Evolutionary conservation across 2,888 invertebrate genomes (phyloP).

Genomic region (Thera britannica): DNA sequence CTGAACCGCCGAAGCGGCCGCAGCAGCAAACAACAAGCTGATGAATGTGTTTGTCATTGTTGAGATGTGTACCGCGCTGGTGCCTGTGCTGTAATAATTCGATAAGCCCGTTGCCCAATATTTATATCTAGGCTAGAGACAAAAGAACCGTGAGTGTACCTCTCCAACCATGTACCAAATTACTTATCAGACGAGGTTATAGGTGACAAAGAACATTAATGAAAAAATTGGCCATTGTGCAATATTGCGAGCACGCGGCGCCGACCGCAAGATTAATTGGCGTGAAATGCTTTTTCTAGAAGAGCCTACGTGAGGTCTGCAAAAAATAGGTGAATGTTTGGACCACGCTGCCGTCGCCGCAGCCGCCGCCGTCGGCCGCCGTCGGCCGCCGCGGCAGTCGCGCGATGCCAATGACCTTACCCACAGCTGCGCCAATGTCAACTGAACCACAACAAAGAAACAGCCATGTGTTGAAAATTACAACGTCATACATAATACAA

Average conservation of each 20-base stretch:
- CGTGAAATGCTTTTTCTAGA: constrained; percentile 64
- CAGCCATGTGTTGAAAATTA: too few species aligned
- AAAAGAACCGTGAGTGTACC: constrained; percentile 69
- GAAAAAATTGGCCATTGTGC: constrained; percentile 70
- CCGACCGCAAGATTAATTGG: constrained; percentile 60
- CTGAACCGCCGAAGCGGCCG: constrained; percentile 64
- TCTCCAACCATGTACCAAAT: constrained; percentile 79
- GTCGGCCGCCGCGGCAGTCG: too few species aligned
- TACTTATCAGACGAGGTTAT: constrained; percentile 78
- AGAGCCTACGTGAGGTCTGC: constrained; percentile 44
- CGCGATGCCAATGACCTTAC: too few species aligned
- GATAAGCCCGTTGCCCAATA: constrained; percentile 76
- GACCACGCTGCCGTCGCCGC: constrained; percentile 6
- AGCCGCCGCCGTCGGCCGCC: too few species aligned
- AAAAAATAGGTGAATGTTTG: constrained; percentile 26
- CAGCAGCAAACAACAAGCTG: constrained; percentile 58
- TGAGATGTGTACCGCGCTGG: constrained; percentile 67
- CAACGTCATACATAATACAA: too few species aligned
- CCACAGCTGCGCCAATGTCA: too few species aligned
- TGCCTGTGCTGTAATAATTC: constrained; percentile 73
- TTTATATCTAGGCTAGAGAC: constrained; percentile 76
- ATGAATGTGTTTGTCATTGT: constrained; percentile 64
- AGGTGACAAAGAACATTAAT: constrained; percentile 68
- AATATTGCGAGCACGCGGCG: constrained; percentile 52
- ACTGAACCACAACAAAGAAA: too few species aligned